Base-by-base conservation (phyloP, 2,888 invertebrate species). In the Leucophora obtusa region DNA sequence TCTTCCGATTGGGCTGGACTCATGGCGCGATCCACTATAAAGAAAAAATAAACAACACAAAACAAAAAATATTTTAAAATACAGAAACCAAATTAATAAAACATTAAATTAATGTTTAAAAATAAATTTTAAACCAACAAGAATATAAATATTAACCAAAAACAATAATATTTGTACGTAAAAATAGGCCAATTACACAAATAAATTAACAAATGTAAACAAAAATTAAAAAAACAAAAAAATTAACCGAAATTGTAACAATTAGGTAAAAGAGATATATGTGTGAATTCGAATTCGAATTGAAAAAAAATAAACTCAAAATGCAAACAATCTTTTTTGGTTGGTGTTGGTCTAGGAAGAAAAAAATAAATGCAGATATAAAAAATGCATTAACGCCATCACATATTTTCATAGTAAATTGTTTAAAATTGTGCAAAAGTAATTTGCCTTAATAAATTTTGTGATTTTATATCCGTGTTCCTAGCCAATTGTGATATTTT, bases 1-100 rank as follows among this genome's bases (percentile, higher is more conserved):
- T 91, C 90, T 84, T 91, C 90, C 3, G 91, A 91, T 78, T 91
- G 90, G 77, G 90, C 90, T 43, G 90, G 90, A 84, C 90, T 90
- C 90, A 91, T 90, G 70, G 90, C 91, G 62, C 90, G 89, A 84
- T 90, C 90, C 82, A 89, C 90, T 90, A 86, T 62, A 87, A 87
- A 21, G 47, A 80, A 56, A 74, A 53, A 50, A 79, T 38, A 63
- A 73, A 68, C 54, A 28, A 76, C 69, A 81, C 56, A 70, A 72
- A 65, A 77, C 73, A 71, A 60, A 79, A 69, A 68, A 21, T 17
- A 24, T 33, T 68, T 28, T 51, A 62, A 62, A 63, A 1, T 15
- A 54, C 10, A 60, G 43, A 17, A 62, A 66, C 53, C 33, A 74
- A 70, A 18, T 51, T 28, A 33, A 47, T 50, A 21, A 35, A 59